A percentile compares a stretch with the other conserved stretches of the same genome.
Conservation (phyloP, 1,140 invertebrate species). For the Rhopalosiphum padi region DNA sequence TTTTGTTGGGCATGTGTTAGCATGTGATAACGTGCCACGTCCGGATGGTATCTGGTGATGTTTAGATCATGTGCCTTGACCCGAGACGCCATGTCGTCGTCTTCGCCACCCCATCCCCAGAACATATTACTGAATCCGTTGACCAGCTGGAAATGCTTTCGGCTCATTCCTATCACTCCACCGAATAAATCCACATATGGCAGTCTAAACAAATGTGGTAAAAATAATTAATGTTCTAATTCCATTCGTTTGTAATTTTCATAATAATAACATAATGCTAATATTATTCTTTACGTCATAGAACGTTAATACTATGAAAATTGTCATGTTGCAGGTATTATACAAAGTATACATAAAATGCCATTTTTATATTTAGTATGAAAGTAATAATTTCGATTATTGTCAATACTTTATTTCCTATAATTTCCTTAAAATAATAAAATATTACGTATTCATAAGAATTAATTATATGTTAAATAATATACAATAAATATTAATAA, state of each 20-base stretch:
- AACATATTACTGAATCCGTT: conserved; percentile 93
- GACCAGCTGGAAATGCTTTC: conserved; percentile 79
- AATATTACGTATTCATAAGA: too few relatives aligned
- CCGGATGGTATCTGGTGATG: conserved; percentile 85
- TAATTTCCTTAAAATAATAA: too few relatives aligned
- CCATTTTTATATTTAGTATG: too few relatives aligned
- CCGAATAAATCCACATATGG: conserved; percentile 87
- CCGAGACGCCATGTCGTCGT: conserved; percentile 90
- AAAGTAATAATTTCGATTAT: too few relatives aligned
- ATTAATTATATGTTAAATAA: too few relatives aligned
- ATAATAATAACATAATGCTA: background rate
- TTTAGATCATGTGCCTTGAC: conserved; percentile 79
- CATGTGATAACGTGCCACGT: conserved; percentile 90
- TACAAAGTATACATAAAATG: too few relatives aligned
- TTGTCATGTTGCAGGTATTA: too few relatives aligned
- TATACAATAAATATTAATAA: too few relatives aligned
- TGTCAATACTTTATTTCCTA: too few relatives aligned
- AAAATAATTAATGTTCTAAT: background rate
- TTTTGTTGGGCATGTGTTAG: conserved; percentile 86
- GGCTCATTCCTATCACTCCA: conserved; percentile 72
- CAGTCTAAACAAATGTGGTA: conserved; percentile 69
- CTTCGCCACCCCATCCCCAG: conserved; percentile 93
- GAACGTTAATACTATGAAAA: too few relatives aligned
- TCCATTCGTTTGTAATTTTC: background rate
- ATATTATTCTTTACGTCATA: too few relatives aligned